These are phyloP conservation scores for Trematomus loennbergii DNA, from an alignment of 2,113 vertebrate species.

Conservation along the genomic window DNA sequence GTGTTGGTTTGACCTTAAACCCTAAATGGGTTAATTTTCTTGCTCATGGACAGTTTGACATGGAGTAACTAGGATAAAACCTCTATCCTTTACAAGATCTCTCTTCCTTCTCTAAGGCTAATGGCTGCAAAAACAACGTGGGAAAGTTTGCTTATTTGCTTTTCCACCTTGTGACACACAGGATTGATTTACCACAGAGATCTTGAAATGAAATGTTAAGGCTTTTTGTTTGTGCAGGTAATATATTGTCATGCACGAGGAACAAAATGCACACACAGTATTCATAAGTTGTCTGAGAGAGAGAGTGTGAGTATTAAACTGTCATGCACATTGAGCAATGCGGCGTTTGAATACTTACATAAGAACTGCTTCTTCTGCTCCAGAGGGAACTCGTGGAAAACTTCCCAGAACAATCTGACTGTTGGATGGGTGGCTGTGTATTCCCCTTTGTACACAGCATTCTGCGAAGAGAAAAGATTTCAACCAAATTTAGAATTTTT, in stretches of 20 bases:
- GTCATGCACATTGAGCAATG: neutral
- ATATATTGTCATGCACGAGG: neutral
- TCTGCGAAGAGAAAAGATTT: conserved; percentile 77
- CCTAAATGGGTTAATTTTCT: neutral
- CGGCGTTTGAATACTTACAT: conserved; percentile 82
- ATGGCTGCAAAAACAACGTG: neutral
- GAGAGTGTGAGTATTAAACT: conserved; percentile 16
- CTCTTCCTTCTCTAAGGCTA: neutral
- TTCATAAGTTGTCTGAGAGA: neutral
- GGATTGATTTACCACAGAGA: neutral
- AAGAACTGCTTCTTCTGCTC: conserved; percentile 98
- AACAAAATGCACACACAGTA: neutral
- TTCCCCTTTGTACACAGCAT: conserved; percentile 93
- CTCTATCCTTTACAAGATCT: neutral
- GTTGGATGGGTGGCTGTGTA: conserved; percentile 93
- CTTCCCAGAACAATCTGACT: conserved; percentile 96
- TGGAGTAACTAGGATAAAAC: neutral
- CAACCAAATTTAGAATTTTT: neutral
- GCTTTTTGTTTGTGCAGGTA: neutral
- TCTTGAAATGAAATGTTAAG: neutral
- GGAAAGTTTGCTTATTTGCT: too few relatives aligned
- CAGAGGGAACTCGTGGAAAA: conserved; percentile 95
- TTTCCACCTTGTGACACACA: neutral
- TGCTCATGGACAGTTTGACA: too few relatives aligned
- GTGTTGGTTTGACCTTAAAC: neutral